Conservation (phyloP, 2,888 invertebrate species). For the Drosophila leonis region DNA sequence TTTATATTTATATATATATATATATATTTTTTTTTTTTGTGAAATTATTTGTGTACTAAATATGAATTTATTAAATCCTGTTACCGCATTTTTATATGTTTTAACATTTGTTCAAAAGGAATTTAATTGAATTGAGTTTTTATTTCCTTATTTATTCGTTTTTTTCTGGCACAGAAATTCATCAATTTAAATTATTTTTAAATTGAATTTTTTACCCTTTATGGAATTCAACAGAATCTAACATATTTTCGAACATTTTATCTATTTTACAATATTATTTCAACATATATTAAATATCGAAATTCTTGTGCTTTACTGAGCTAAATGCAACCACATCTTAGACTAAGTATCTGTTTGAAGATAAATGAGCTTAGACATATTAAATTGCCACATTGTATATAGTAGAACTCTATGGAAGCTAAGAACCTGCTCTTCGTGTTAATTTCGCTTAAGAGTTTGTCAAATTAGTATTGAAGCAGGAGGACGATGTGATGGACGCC, state of each 20-base stretch:
- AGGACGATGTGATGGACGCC: slow-evolving; percentile 44
- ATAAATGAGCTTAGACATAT: slow-evolving; percentile 6
- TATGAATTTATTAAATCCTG: too few relatives aligned
- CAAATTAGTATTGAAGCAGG: slow-evolving; percentile 64
- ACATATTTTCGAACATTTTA: background rate
- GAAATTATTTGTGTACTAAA: too few relatives aligned
- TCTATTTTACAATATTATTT: background rate
- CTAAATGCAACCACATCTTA: background rate
- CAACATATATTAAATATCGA: background rate
- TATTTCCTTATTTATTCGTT: too few relatives aligned
- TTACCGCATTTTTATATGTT: too few relatives aligned
- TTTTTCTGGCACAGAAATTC: too few relatives aligned
- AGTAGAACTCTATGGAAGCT: too few relatives aligned
- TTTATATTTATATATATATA: too few relatives aligned
- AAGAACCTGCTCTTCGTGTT: slow-evolving; percentile 27
- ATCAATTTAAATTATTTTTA: background rate
- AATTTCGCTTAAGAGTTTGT: slow-evolving; percentile 64
- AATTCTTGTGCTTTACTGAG: background rate
- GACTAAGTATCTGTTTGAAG: background rate
- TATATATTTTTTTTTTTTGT: too few relatives aligned
- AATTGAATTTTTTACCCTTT: background rate
- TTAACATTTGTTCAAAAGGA: too few relatives aligned
- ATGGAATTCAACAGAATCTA: background rate
- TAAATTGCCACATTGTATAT: background rate
- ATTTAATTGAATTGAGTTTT: too few relatives aligned